Percentiles rank a stretch among this genome's conserved stretches.
phyloP scores from a whole-genome alignment of 2,113 vertebrate genomes.

The Indicator indicator region DNA sequence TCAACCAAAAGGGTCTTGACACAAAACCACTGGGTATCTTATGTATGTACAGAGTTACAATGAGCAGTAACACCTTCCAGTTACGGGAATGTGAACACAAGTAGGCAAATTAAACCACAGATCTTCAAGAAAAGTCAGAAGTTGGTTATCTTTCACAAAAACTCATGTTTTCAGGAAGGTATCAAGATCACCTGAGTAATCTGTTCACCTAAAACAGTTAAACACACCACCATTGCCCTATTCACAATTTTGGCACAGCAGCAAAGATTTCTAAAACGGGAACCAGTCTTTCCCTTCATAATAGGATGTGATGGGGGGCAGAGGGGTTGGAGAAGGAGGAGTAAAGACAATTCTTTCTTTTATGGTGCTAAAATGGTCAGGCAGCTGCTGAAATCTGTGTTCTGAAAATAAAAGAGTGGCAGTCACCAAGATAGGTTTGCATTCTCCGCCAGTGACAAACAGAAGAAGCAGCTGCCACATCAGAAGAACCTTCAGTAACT shows the following conservation, averaged over 20 bases:
- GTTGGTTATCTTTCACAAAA: neutral
- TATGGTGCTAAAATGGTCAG: neutral
- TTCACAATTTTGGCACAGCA: neutral
- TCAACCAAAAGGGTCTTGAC: neutral
- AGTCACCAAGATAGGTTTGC: neutral
- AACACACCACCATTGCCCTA: neutral
- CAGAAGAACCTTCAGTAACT: neutral
- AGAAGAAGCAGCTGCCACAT: neutral
- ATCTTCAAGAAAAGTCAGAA: neutral
- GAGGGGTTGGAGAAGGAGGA: rapidly evolving
- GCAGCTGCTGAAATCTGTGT: neutral
- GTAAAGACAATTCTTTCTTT: neutral
- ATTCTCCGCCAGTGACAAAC: neutral
- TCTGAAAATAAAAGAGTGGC: neutral
- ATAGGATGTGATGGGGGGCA: neutral
- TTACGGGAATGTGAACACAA: neutral
- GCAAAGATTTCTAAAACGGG: neutral
- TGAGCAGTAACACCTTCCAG: neutral
- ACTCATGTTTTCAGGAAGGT: neutral
- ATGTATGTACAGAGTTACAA: neutral
- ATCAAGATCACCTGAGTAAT: neutral
- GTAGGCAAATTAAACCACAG: neutral
- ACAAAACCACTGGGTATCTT: neutral
- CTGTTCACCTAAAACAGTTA: neutral
- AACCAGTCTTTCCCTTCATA: neutral